Percentiles rank a stretch among this genome's conserved stretches.
phyloP scores from a whole-genome alignment of 1,140 invertebrate genomes.

The Pseudomyrmex dendroicus region DNA sequence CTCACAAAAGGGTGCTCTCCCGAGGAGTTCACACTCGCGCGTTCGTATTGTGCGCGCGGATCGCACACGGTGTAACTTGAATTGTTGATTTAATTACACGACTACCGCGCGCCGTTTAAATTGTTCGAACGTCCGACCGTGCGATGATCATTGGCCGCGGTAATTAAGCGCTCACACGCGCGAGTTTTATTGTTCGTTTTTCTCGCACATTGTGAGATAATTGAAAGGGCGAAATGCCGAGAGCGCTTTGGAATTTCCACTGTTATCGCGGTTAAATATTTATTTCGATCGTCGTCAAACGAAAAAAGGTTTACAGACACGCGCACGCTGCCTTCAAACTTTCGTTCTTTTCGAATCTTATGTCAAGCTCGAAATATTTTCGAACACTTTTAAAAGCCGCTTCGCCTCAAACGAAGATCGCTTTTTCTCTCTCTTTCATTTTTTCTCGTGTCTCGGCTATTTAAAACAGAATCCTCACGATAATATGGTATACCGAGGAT shows the following conservation, averaged over 20 bases:
- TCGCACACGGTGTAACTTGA: slow-evolving; percentile 17
- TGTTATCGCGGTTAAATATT: slow-evolving; percentile 21
- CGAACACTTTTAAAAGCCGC: neutral
- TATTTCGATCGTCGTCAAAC: no score
- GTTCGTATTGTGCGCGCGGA: neutral
- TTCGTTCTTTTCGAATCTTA: neutral
- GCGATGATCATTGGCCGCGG: slow-evolving; percentile 4
- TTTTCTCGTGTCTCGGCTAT: neutral
- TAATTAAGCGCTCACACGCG: slow-evolving; percentile 43
- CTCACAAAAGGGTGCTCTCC: neutral
- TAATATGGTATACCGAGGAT: neutral
- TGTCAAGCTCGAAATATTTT: neutral
- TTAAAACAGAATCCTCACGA: neutral
- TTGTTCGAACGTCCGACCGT: slow-evolving; percentile 25
- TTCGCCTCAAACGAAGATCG: neutral
- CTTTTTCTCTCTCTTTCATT: neutral
- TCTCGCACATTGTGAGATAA: slow-evolving; percentile 37
- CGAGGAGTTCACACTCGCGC: neutral
- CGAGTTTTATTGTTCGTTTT: slow-evolving; percentile 42
- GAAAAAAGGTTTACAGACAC: no score
- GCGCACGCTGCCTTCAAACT: no score
- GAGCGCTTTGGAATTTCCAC: slow-evolving; percentile 4
- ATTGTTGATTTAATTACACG: slow-evolving; percentile 53
- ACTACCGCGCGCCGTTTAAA: slow-evolving; percentile 19
- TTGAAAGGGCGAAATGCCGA: neutral